phyloP scores from a whole-genome alignment of 2,888 invertebrate species.

The Xylota segnis region DNA sequence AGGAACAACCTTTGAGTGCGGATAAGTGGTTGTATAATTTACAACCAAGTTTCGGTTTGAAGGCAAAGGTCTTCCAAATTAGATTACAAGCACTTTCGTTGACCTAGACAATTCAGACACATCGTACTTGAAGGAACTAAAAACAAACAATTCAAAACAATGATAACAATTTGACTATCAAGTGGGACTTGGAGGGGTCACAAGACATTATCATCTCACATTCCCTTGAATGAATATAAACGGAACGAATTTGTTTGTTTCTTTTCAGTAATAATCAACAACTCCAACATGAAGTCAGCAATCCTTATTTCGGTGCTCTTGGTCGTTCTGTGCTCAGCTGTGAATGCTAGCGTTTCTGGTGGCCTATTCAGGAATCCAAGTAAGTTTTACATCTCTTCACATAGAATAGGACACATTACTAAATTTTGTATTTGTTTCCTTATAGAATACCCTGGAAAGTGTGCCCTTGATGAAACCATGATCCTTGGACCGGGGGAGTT shows the following conservation, averaged over 20 bases:
- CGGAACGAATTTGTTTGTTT: background rate
- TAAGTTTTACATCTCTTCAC: slow-evolving; percentile 9
- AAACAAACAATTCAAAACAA: background rate
- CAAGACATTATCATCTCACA: slow-evolving; percentile 10
- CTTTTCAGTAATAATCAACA: slow-evolving; percentile 27
- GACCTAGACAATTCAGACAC: too few relatives aligned
- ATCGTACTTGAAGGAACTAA: too few relatives aligned
- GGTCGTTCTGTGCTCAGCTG: slow-evolving; percentile 18
- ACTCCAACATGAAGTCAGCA: slow-evolving; percentile 50
- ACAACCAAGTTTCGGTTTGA: too few relatives aligned
- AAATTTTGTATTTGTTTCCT: background rate
- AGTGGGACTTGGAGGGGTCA: slow-evolving; percentile 14
- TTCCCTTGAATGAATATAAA: slow-evolving; percentile 29
- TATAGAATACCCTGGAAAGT: slow-evolving; percentile 68
- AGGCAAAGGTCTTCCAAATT: too few relatives aligned
- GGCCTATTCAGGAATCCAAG: slow-evolving; percentile 67
- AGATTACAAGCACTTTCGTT: too few relatives aligned
- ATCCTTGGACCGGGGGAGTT: slow-evolving; percentile 55
- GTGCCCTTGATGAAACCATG: slow-evolving; percentile 55
- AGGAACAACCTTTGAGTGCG: too few relatives aligned
- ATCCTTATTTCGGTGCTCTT: slow-evolving; percentile 43
- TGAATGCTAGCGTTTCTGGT: slow-evolving; percentile 42
- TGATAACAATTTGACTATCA: slow-evolving; percentile 17
- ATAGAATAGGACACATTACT: background rate
- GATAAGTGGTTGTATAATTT: too few relatives aligned